These are phyloP conservation scores for Propithecus perrieri DNA, from an alignment of 2,797 vertebrate genomes.

Conservation along the genomic window DNA sequence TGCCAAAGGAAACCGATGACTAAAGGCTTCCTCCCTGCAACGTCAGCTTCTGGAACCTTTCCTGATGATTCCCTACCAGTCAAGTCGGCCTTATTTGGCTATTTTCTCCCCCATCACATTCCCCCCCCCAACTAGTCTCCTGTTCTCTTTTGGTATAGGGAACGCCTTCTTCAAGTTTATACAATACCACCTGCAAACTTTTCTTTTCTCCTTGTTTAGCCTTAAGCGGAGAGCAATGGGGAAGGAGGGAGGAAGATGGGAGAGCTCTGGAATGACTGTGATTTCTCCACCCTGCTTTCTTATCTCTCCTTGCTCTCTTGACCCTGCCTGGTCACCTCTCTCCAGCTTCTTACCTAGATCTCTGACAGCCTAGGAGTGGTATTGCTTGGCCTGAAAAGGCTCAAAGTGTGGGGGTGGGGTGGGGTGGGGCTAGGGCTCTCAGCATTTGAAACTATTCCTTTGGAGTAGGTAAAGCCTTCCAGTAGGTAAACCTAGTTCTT, in stretches of 20 bases:
- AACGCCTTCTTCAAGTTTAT: slow-evolving; percentile 50
- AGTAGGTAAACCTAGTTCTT: slow-evolving; percentile 23
- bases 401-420: not conserved
- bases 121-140: not conserved
- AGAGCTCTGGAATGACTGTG: slow-evolving; percentile 54
- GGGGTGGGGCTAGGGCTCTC: not conserved
- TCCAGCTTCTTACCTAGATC: slow-evolving; percentile 43
- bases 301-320: slow-evolving; percentile 46
- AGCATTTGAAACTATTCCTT: slow-evolving; percentile 44
- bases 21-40: slow-evolving; percentile 93
- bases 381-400: slow-evolving; percentile 9
- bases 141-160: slow-evolving; percentile 27
- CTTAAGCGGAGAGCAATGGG: not conserved
- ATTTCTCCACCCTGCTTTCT: slow-evolving; percentile 57
- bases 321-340: not conserved
- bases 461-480: slow-evolving; percentile 50
- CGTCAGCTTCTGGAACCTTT: slow-evolving; percentile 95
- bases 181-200: slow-evolving; percentile 26
- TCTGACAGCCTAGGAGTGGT: slow-evolving; percentile 45
- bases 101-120: slow-evolving; percentile 71
- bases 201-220: slow-evolving; percentile 32
- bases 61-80: slow-evolving; percentile 85
- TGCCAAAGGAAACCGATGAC: slow-evolving; percentile 92
- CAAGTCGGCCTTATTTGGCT: slow-evolving; percentile 92
- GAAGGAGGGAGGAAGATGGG: slow-evolving; percentile 26